Evolutionary conservation across 2,888 invertebrate genomes (phyloP).

Genomic region (Azorinus chamasolen): DNA sequence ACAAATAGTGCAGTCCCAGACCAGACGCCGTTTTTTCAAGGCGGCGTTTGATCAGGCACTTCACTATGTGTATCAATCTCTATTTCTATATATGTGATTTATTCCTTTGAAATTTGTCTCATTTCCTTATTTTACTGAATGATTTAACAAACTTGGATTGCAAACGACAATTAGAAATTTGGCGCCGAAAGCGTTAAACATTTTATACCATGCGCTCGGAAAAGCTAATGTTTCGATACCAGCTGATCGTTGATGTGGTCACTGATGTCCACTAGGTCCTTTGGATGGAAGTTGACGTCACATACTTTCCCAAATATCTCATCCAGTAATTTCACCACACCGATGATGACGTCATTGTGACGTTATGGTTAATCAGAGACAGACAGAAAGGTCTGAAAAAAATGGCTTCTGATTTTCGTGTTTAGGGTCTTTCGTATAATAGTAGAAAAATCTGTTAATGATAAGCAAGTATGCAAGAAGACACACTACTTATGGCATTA

Average conservation of each 20-base stretch:
- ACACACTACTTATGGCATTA: no score
- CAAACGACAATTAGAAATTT: no score
- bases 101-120: no score
- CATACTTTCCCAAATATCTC: slow-evolving; percentile 74
- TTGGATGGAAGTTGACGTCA: slow-evolving; percentile 83
- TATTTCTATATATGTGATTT: no score
- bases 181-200: no score
- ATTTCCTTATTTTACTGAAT: no score
- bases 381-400: slow-evolving; percentile 78
- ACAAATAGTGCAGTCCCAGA: no score
- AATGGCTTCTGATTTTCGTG: slow-evolving; percentile 75
- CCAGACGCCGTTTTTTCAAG: no score
- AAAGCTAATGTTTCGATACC: slow-evolving; percentile 79
- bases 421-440: slow-evolving; percentile 81
- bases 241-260: slow-evolving; percentile 69
- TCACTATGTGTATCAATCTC: no score
- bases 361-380: slow-evolving; percentile 75
- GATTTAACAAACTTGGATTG: no score
- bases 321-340: slow-evolving; percentile 79
- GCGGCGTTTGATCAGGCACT: no score
- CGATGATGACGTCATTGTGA: slow-evolving; percentile 76
- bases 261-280: slow-evolving; percentile 75
- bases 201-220: slow-evolving; percentile 66
- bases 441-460: slow-evolving; percentile 77
- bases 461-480: no score